Conservation (phyloP, 1,140 invertebrate species). For the Cylas formicarius region DNA sequence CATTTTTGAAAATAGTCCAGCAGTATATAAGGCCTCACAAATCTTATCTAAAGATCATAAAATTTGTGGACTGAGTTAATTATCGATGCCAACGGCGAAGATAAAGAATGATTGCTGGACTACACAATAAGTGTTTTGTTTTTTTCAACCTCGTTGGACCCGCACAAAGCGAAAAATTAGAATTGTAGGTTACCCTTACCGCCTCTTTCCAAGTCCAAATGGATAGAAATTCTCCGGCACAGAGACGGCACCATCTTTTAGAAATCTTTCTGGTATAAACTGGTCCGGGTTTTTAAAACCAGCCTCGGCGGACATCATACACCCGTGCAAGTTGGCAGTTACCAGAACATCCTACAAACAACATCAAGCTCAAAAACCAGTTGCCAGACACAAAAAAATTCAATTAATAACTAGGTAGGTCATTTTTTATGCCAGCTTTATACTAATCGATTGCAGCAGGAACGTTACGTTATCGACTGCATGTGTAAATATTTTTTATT, state of each 20-base stretch:
- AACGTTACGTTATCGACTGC: background rate
- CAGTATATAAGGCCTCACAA: too few relatives aligned
- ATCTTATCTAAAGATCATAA: too few relatives aligned
- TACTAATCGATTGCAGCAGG: background rate
- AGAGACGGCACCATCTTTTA: conserved; percentile 58
- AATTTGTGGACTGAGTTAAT: too few relatives aligned
- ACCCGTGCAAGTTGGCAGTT: conserved; percentile 70
- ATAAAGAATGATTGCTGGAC: too few relatives aligned
- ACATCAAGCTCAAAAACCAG: background rate
- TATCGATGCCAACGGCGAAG: too few relatives aligned
- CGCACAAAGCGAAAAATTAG: too few relatives aligned
- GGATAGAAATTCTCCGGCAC: conserved; percentile 67
- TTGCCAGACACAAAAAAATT: background rate
- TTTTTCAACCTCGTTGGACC: too few relatives aligned
- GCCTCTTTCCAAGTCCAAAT: conserved; percentile 66
- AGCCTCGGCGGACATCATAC: conserved; percentile 61
- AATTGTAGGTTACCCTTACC: too few relatives aligned
- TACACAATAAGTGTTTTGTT: too few relatives aligned
- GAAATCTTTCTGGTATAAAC: conserved; percentile 72
- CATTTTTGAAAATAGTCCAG: too few relatives aligned
- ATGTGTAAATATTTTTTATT: background rate
- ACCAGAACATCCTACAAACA: conserved; percentile 66
- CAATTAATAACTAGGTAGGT: background rate
- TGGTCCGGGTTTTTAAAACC: conserved; percentile 63
- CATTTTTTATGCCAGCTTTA: background rate